Evolutionary conservation across 2,888 invertebrate species (phyloP), one percentile per base, ranked within the genome.

Genomic region (Cartodere bifasciata): DNA sequence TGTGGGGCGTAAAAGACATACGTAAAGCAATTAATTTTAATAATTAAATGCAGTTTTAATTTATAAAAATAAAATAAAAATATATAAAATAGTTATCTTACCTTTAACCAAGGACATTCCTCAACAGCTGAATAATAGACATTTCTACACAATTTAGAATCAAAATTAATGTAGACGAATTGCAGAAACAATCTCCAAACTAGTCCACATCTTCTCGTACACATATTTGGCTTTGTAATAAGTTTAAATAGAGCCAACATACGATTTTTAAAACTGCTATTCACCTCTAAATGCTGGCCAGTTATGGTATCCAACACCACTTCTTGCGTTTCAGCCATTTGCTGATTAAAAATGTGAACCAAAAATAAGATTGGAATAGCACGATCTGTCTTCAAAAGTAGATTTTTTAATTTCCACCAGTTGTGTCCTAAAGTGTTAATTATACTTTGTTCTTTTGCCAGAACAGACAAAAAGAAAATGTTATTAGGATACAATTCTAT

Each of bases 181-280:
- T 73, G 66, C 49, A 77, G 59, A 46, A 72, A 72, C 11, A 75
- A 53, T 36, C 74, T 65, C 76, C 77, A 76, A 25, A 69, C 57
- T 9, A 75, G 49, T 2, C 75, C 68, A 35, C 68, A 68, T 39
- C 57, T 46, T 45, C 60, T 62, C 2, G 62, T 59, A 26, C 60
- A 56, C 42, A 57, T 55, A 28, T 51, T 50, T 4, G 42, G 34
- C 11, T 37, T 44, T 3, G 60, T 57, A 10, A 62, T 42, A 26
- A 44, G 50, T 20, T 50, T 49, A 39, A 59, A 62, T 15, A 62
- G 36, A 1, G 58, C 49, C 31, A 53, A 30, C 45, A 59, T 53
- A 28, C 50, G 45, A 41, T 62, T 60, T 35, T 52, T 54, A 20
- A 49, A 45, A 34, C 44, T 50, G 2, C 34, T 35, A 32, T 50